Evolutionary conservation across 2,113 vertebrate species (phyloP).

Genomic region (Damaliscus lunatus): DNA sequence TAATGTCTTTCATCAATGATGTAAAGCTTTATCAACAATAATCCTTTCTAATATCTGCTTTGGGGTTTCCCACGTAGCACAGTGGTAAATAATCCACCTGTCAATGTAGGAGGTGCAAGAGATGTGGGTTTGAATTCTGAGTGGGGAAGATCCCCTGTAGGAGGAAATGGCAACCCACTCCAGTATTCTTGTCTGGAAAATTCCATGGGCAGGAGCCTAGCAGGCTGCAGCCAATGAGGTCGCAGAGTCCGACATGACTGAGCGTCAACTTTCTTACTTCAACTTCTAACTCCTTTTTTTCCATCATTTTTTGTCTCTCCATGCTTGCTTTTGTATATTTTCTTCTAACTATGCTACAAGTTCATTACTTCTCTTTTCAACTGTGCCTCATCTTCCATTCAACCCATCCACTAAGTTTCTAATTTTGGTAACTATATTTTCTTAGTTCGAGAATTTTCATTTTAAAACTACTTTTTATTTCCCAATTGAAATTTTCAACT

Average conservation of each 20-base stretch:
- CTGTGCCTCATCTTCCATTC: background rate
- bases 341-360: background rate
- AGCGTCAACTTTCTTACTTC: background rate
- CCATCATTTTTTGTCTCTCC: background rate
- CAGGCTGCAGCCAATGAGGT: background rate
- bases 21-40: background rate
- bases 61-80: background rate
- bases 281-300: background rate
- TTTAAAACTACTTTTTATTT: conserved; percentile 20
- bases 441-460: background rate
- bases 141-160: background rate
- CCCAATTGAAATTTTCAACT: background rate
- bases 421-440: background rate
- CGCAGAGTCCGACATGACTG: background rate
- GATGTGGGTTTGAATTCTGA: background rate
- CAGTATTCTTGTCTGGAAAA: background rate
- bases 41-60: background rate
- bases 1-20: background rate
- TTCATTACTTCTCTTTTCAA: background rate
- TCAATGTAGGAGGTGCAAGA: background rate
- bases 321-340: background rate
- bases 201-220: background rate
- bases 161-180: background rate
- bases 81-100: background rate
- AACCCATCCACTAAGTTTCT: background rate